phyloP scores from a whole-genome alignment of 2,888 invertebrate genomes.

The Polymixis flavicincta region DNA sequence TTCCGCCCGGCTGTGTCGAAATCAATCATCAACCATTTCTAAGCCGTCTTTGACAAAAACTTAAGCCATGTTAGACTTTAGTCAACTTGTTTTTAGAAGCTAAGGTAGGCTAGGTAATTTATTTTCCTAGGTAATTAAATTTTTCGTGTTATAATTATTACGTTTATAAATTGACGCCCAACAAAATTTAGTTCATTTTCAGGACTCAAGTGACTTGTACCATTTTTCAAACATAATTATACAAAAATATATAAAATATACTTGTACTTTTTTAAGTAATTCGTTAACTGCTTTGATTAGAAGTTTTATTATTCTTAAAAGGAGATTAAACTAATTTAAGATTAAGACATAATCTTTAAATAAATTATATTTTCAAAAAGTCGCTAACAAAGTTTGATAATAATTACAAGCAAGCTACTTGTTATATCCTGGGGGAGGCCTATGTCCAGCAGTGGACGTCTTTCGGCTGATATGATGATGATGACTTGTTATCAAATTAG shows the following conservation, averaged over 20 bases:
- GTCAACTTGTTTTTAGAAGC: neutral
- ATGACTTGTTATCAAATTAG: too few species aligned
- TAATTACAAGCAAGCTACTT: neutral
- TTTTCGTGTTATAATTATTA: neutral
- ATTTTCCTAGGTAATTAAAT: neutral
- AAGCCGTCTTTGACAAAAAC: neutral
- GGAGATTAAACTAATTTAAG: neutral
- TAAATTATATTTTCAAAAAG: neutral
- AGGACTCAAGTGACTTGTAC: neutral
- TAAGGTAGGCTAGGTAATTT: neutral
- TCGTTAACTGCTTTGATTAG: neutral
- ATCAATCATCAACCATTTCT: neutral
- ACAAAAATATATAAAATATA: neutral
- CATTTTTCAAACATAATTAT: neutral
- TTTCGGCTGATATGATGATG: too few species aligned
- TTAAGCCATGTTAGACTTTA: neutral
- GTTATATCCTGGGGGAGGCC: too few species aligned
- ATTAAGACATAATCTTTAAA: neutral
- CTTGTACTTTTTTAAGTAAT: neutral
- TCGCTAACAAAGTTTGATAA: conserved; percentile 1
- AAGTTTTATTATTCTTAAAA: neutral
- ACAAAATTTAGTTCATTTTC: neutral
- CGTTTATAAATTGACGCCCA: neutral
- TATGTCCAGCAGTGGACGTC: too few species aligned
- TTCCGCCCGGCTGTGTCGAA: neutral